Evolutionary conservation across 2,113 vertebrate species (phyloP).

Genomic region (Mystacornis crossleyi): DNA sequence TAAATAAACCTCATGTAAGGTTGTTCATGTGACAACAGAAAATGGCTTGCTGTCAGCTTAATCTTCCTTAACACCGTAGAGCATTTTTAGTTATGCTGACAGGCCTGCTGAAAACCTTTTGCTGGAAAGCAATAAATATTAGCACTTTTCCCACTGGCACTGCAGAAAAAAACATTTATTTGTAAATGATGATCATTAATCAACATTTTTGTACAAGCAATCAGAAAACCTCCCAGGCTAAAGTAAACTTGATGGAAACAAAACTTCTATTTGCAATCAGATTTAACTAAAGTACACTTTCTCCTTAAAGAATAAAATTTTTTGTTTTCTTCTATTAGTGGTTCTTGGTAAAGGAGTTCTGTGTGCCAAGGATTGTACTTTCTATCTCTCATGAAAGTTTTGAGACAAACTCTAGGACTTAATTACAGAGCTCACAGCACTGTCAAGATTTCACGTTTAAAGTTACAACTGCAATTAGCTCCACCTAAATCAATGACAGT

Average conservation of each 20-base stretch:
- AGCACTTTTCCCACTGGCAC: conserved; percentile 38
- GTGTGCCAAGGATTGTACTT: neutral
- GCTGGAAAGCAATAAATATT: conserved; percentile 63
- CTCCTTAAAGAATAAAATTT: neutral
- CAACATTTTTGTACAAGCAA: conserved; percentile 44
- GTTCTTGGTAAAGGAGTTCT: neutral
- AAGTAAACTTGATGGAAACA: neutral
- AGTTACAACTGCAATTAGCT: neutral
- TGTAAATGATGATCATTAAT: conserved; percentile 62
- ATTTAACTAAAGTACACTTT: neutral
- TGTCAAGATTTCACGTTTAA: neutral
- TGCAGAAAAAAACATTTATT: conserved; percentile 60
- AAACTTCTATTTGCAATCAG: conserved; percentile 3
- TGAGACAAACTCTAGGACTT: neutral
- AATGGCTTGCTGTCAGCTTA: conserved; percentile 65
- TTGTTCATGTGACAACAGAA: conserved; percentile 65
- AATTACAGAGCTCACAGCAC: neutral
- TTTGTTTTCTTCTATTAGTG: neutral
- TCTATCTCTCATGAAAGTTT: neutral
- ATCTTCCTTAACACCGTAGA: conserved; percentile 61
- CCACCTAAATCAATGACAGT: neutral
- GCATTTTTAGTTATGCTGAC: conserved; percentile 59
- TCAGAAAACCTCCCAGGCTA: conserved; percentile 25
- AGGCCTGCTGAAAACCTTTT: conserved; percentile 56
- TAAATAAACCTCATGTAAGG: conserved; percentile 65